These are phyloP conservation scores for Enteromius thamalakanensis DNA, from an alignment of 2,797 vertebrate species.

Conservation along the genomic window DNA sequence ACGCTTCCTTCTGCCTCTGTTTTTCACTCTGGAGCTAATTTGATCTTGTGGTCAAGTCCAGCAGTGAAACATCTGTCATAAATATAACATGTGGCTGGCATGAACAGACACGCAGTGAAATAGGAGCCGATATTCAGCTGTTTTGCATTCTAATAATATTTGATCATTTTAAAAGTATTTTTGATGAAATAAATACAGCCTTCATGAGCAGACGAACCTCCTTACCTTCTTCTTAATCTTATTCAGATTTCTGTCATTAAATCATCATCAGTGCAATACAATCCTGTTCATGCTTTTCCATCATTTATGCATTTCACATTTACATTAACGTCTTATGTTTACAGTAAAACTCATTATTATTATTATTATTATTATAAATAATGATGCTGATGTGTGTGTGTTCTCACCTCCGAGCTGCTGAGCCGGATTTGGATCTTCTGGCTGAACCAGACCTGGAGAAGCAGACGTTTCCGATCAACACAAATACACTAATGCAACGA, in stretches of 20 bases:
- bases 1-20: background rate
- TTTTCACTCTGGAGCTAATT: background rate
- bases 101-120: background rate
- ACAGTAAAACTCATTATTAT: background rate
- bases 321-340: background rate
- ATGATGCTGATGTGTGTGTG: background rate
- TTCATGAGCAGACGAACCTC: background rate
- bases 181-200: background rate
- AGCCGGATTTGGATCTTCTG: slow-evolving; percentile 64
- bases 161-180: background rate
- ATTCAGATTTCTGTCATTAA: no score
- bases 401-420: slow-evolving; percentile 61
- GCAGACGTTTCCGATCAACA: slow-evolving; percentile 49
- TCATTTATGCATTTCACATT: background rate
- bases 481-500: slow-evolving; percentile 46
- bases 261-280: background rate
- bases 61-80: background rate
- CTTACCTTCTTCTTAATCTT: no score
- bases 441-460: slow-evolving; percentile 61
- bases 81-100: background rate
- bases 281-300: background rate
- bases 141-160: background rate
- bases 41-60: background rate
- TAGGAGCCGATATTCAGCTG: background rate
- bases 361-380: no score